Evolutionary conservation across 1,140 invertebrate species (phyloP).

Genomic region (Zaprionus inermis): DNA sequence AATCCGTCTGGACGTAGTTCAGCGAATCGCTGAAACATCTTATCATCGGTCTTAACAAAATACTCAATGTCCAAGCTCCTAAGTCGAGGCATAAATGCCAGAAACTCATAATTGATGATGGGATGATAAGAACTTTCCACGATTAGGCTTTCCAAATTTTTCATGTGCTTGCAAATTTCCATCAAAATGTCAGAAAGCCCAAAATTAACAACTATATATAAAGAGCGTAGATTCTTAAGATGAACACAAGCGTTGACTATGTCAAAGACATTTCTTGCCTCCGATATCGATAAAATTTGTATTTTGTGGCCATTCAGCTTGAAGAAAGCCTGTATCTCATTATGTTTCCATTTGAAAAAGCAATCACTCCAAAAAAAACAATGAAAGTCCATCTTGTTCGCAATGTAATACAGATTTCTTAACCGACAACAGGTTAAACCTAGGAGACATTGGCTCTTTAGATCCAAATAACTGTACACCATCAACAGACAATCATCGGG

Average conservation of each 20-base stretch:
- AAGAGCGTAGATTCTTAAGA: slow-evolving; percentile 11
- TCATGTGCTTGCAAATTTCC: slow-evolving; percentile 22
- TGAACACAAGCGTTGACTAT: slow-evolving; percentile 13
- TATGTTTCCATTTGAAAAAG: neutral
- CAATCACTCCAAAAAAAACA: slow-evolving; percentile 9
- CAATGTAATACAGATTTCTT: too few species aligned
- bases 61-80: slow-evolving; percentile 23
- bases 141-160: slow-evolving; percentile 10
- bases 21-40: slow-evolving; percentile 19
- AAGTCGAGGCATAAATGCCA: slow-evolving; percentile 7
- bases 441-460: slow-evolving; percentile 20
- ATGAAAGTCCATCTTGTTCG: neutral
- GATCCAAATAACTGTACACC: slow-evolving; percentile 14
- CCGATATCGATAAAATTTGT: slow-evolving; percentile 1
- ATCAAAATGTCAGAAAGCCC: slow-evolving; percentile 6
- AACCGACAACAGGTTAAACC: too few species aligned
- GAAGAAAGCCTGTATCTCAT: too few species aligned
- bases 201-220: slow-evolving; percentile 14
- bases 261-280: neutral
- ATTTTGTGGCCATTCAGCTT: too few species aligned
- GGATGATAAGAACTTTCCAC: slow-evolving; percentile 16
- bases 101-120: slow-evolving; percentile 31
- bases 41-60: too few species aligned
- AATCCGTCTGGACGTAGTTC: slow-evolving; percentile 2
- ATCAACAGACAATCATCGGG: slow-evolving; percentile 21